These are phyloP conservation scores for Zaprionus lineosus DNA, from an alignment of 2,888 invertebrate genomes.

Conservation along the genomic window DNA sequence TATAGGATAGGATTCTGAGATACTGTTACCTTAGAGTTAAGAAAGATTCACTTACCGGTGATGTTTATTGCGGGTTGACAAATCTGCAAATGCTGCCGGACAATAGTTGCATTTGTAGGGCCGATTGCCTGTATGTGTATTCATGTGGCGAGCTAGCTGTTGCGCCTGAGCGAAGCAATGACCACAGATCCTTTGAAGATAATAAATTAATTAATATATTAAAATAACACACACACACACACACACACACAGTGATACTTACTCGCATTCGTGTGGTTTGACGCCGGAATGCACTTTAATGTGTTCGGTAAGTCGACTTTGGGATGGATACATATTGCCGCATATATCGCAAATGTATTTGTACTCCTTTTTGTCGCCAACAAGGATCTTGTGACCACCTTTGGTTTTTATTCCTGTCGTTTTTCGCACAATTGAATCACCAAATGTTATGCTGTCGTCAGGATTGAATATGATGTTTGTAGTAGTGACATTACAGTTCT, in stretches of 20 bases:
- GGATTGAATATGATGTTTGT: slow-evolving; percentile 52
- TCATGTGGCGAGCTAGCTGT: slow-evolving; percentile 82
- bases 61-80: slow-evolving; percentile 82
- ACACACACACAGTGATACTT: slow-evolving; percentile 48
- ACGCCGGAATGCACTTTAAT: slow-evolving; percentile 81
- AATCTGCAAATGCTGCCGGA: slow-evolving; percentile 82
- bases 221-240: too few species aligned
- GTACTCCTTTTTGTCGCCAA: slow-evolving; percentile 73
- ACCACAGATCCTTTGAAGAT: slow-evolving; percentile 77
- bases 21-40: background rate
- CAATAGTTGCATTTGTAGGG: slow-evolving; percentile 82
- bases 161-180: slow-evolving; percentile 82
- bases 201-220: background rate
- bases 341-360: slow-evolving; percentile 82
- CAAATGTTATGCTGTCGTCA: slow-evolving; percentile 45
- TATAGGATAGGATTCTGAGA: too few species aligned
- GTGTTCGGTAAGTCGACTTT: slow-evolving; percentile 81
- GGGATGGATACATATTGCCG: slow-evolving; percentile 81
- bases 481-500: slow-evolving; percentile 24
- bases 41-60: slow-evolving; percentile 70
- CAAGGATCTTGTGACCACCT: slow-evolving; percentile 62
- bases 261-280: slow-evolving; percentile 82
- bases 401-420: slow-evolving; percentile 58
- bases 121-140: slow-evolving; percentile 82
- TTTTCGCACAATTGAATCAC: slow-evolving; percentile 55